phyloP scores from a whole-genome alignment of 2,888 invertebrate genomes.

The Molorchus minor region DNA sequence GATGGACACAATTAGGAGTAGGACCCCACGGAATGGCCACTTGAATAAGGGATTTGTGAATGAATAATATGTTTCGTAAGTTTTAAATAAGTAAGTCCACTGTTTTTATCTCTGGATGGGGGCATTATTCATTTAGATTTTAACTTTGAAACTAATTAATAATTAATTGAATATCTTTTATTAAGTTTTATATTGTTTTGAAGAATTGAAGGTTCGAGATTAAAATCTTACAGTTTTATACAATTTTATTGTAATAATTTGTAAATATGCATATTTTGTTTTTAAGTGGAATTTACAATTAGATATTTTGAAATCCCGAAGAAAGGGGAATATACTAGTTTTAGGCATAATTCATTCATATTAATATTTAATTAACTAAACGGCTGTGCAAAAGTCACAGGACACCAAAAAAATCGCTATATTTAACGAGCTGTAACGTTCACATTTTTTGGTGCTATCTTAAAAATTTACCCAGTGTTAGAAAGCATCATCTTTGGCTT shows the following conservation, averaged over 20 bases:
- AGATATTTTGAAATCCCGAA: background rate
- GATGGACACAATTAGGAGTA: constrained; percentile 52
- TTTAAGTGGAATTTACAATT: background rate
- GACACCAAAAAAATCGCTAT: no score
- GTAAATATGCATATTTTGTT: constrained; percentile 8
- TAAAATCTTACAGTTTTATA: constrained; percentile 19
- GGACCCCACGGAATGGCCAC: constrained; percentile 37
- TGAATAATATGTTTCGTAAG: no score
- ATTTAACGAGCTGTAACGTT: no score
- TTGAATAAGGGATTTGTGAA: constrained; percentile 28
- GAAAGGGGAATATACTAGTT: no score
- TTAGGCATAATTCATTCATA: no score
- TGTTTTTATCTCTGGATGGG: background rate
- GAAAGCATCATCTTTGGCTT: no score
- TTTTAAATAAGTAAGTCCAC: constrained; percentile 2
- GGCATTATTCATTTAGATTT: no score
- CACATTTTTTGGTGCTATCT: no score
- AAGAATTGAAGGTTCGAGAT: constrained; percentile 25
- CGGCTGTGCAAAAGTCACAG: no score
- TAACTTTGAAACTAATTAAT: no score
- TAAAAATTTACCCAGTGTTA: no score
- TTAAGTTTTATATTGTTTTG: constrained; percentile 7
- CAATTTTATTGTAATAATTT: constrained; percentile 22
- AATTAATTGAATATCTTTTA: constrained; percentile 10
- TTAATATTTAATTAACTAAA: no score